Evolutionary conservation across 2,113 vertebrate genomes (phyloP), one percentile per base, ranked within the genome.

Genomic region (Lipophrys pholis): DNA sequence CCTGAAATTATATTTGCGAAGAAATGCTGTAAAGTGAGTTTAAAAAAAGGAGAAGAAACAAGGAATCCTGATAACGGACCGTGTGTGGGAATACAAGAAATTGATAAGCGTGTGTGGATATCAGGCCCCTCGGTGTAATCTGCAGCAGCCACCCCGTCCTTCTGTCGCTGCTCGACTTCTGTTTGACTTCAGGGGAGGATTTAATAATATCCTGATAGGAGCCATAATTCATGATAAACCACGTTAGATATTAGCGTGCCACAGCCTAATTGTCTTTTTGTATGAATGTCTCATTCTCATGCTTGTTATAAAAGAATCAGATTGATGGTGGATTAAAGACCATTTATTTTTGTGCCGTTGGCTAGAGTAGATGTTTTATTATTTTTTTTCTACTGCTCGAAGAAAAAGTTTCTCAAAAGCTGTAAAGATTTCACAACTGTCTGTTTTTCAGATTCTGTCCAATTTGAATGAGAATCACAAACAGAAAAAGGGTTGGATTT

Each of bases 151-250:
- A 69, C 72, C 86, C 21, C 82, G 69, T 68, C 80, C 84, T 83
- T 82, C 73, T 67, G 60, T 75, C 5, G 36, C 75, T 68, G 58
- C 1, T 1, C 45, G 65, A 53, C 70, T 88, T 77, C 55, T 77
- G 76, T 86, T 87, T 88, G 78, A 89, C 91, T 87, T 79, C 60
- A 77, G 86, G 89, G 86, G 80, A 87, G 76, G 82, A 80, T 89
- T 89, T 91, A 91, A 91, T 90, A 85, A 87, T 73, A 81, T 80
- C 84, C 74, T 80, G 82, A 90, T 84, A 30, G 21, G 21, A 30
- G 2, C 21, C 21, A 30, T 30, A 30, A 30, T 30, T 30, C 21
- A 30, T 30, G 21, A 30, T 30, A 30, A 30, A 30, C 21, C 21
- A 30, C 4, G 21, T 4, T 30, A 30, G 4, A 30, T 30, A 30